phyloP scores from a whole-genome alignment of 2,797 vertebrate genomes.

The Leptatherina wallacei region DNA sequence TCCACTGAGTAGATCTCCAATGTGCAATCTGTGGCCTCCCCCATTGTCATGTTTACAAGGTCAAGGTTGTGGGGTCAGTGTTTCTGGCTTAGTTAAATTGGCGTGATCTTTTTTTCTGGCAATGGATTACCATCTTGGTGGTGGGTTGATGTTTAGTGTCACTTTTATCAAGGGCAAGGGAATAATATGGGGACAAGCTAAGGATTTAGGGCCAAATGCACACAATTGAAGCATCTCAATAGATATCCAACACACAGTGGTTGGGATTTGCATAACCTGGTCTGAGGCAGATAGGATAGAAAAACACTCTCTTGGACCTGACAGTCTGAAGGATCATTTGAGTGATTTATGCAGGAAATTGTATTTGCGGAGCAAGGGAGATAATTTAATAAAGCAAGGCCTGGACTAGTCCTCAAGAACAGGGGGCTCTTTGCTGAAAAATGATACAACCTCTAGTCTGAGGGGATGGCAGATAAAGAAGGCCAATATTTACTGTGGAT shows the following conservation, averaged over 20 bases:
- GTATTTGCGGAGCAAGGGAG: constrained; percentile 83
- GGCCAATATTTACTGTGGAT: constrained; percentile 80
- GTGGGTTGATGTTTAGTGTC: constrained; percentile 78
- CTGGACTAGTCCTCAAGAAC: constrained; percentile 79
- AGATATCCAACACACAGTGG: constrained; percentile 76
- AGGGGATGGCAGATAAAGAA: constrained; percentile 78
- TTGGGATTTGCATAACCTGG: constrained; percentile 82
- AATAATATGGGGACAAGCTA: constrained; percentile 73
- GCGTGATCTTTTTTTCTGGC: constrained; percentile 70
- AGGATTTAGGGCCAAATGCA: constrained; percentile 76
- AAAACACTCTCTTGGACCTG: constrained; percentile 77
- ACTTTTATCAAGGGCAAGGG: constrained; percentile 79
- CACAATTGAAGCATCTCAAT: constrained; percentile 79
- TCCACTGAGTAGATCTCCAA: constrained; percentile 65
- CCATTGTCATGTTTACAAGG: constrained; percentile 80
- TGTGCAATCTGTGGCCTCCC: constrained; percentile 68
- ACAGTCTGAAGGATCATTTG: constrained; percentile 84
- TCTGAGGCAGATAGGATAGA: constrained; percentile 80
- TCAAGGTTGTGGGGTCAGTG: constrained; percentile 82
- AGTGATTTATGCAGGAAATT: constrained; percentile 87
- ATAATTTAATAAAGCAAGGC: constrained; percentile 85
- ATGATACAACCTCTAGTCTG: constrained; percentile 76
- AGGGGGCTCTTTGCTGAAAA: constrained; percentile 81
- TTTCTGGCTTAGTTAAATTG: constrained; percentile 82
- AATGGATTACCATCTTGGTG: constrained; percentile 80